Conservation (phyloP, 2,113 vertebrate species). For the Pungitius pungitius region DNA sequence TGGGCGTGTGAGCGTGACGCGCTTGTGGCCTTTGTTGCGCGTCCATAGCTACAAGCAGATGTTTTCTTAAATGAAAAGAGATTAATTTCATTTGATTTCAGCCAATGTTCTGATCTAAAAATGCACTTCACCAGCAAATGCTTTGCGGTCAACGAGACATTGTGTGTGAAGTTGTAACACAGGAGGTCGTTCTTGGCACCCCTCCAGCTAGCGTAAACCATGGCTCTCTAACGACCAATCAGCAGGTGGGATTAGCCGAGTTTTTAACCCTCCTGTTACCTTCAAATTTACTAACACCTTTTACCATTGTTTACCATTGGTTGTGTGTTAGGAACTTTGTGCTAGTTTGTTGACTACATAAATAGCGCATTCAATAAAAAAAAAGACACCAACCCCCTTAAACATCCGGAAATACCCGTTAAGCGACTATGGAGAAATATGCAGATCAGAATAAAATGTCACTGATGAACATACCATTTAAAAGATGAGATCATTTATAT, state of each 20-base stretch:
- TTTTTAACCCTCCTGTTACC: no score
- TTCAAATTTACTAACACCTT: no score
- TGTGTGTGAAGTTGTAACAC: not conserved
- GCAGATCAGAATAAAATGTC: no score
- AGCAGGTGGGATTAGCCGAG: constrained; percentile 43
- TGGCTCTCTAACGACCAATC: constrained; percentile 36
- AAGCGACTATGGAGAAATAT: no score
- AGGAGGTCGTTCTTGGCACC: not conserved
- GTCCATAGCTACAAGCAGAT: constrained; percentile 13
- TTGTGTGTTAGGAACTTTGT: no score
- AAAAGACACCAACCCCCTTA: no score
- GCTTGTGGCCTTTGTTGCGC: constrained; percentile 37
- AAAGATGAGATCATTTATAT: no score
- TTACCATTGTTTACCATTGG: no score
- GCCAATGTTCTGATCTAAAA: constrained; percentile 20
- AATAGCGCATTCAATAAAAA: no score
- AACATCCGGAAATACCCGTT: no score
- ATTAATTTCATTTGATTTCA: constrained; percentile 23
- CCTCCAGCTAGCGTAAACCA: not conserved
- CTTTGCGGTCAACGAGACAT: not conserved
- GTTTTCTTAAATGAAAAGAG: constrained; percentile 20
- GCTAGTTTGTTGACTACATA: no score
- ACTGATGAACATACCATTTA: no score
- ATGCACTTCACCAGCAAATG: not conserved
- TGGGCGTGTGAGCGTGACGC: constrained; percentile 13